Evolutionary conservation across 2,797 vertebrate genomes (phyloP), one percentile per base, ranked within the genome.

Genomic region (Molossus alvarezi): DNA sequence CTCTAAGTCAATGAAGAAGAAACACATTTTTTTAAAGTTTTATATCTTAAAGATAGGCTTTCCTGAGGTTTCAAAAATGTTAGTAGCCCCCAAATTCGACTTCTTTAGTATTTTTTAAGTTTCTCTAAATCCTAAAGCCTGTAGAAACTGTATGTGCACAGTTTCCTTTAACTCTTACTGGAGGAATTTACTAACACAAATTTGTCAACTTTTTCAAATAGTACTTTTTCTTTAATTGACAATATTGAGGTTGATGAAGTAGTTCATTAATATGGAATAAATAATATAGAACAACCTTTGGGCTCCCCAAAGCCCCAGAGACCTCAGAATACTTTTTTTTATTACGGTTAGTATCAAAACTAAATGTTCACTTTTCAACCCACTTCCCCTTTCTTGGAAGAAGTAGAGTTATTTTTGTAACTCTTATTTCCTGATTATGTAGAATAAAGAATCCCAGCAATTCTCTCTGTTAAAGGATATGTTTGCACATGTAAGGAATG

Each of bases 361-460:
- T 94, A 58, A 96, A 69, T 48, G 33, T 94, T 89, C 57, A 4
- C 18, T 89, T 90, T 60, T 58, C 48, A 65, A 11, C 21, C 62
- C 9, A 75, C 33, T 85, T 88, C 51, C 64, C 57, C 17, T 88
- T 72, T 80, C 75, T 86, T 88, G 53, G 48, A 91, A 94, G 79
- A 95, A 91, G 51, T 95, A 60, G 89, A 93, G 33, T 91, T 88
- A 95, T 79, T 96, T 97, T 95, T 94, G 88, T 65, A 93, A 88
- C 41, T 81, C 72, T 93, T 64, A 69, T 93, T 91, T 95, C 84
- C 94, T 96, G 64, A 76, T 75, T 95, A 91, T 80, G 21, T 29
- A 3, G 72, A 91, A 76, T 93, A 33, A 75, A 33, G 87, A 93
- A 96, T 95, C 58, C 84, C 33, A 83, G 64, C 37, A 58, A 1